Evolutionary conservation across 2,113 vertebrate species (phyloP).

Genomic region (Pygoscelis adeliae): DNA sequence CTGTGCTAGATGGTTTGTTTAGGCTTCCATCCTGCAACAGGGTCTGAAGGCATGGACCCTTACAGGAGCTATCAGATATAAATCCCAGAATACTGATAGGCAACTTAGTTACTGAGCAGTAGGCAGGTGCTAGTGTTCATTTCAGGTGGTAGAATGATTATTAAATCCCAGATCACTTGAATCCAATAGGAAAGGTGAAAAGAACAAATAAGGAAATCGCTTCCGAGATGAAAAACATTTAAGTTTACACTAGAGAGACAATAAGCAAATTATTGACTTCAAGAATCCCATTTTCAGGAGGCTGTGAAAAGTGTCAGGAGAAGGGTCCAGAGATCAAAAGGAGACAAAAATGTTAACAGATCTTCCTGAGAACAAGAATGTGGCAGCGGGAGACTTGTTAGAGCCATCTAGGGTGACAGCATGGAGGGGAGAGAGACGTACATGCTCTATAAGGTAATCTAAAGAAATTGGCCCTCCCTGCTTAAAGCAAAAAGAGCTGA

Average conservation of each 20-base stretch:
- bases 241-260: constrained; percentile 44
- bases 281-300: constrained; percentile 39
- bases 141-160: not conserved
- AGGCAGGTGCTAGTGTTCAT: not conserved
- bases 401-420: constrained; percentile 35
- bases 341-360: constrained; percentile 29
- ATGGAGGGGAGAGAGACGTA: not conserved
- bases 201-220: not conserved
- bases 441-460: not conserved
- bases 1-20: constrained; percentile 7
- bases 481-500: not conserved
- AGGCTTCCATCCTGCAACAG: not conserved
- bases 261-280: constrained; percentile 33
- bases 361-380: constrained; percentile 33
- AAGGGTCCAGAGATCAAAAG: constrained; percentile 47
- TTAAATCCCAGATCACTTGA: not conserved
- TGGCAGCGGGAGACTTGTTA: constrained; percentile 9
- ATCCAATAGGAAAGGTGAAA: not conserved
- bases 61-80: not conserved
- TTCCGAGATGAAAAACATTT: constrained; percentile 5
- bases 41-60: not conserved
- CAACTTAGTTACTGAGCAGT: not conserved
- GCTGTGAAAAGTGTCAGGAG: constrained; percentile 32
- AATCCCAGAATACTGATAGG: not conserved
- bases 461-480: not conserved